Conservation (phyloP, 2,888 invertebrate species). For the Meteorus cinctellus region DNA sequence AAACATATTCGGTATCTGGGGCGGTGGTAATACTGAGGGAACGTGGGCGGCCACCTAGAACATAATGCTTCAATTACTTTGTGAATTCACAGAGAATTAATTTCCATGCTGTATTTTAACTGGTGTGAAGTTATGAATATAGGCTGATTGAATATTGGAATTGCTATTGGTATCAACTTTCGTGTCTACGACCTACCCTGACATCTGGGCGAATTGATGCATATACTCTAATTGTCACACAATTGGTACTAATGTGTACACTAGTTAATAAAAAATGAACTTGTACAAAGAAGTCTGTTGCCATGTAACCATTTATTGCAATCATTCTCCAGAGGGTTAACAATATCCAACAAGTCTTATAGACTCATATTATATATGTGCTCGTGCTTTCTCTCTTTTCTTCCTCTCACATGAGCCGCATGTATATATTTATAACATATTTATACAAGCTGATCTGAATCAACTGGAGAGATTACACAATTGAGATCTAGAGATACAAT, state of each 20-base stretch:
- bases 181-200: conserved; percentile 60
- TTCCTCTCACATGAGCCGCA: conserved; percentile 8
- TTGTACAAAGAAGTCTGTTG: conserved; percentile 50
- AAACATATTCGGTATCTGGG: conserved; percentile 76
- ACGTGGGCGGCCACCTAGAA: conserved; percentile 68
- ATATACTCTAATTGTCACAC: neutral
- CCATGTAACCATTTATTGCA: conserved; percentile 66
- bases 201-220: conserved; percentile 56
- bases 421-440: conserved; percentile 34
- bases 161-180: neutral
- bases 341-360: conserved; percentile 21
- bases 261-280: conserved; percentile 32
- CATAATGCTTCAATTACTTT: conserved; percentile 43
- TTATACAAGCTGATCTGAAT: conserved; percentile 24
- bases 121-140: neutral
- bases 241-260: conserved; percentile 36
- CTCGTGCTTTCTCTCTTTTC: too few species aligned
- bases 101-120: neutral
- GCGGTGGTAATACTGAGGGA: conserved; percentile 68
- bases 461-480: neutral
- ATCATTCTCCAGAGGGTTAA: conserved; percentile 48
- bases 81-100: neutral
- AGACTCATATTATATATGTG: too few species aligned
- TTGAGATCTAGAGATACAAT: neutral
- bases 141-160: conserved; percentile 7